Evolutionary conservation across 2,888 invertebrate species (phyloP).

Genomic region (Esperia sulphurella): DNA sequence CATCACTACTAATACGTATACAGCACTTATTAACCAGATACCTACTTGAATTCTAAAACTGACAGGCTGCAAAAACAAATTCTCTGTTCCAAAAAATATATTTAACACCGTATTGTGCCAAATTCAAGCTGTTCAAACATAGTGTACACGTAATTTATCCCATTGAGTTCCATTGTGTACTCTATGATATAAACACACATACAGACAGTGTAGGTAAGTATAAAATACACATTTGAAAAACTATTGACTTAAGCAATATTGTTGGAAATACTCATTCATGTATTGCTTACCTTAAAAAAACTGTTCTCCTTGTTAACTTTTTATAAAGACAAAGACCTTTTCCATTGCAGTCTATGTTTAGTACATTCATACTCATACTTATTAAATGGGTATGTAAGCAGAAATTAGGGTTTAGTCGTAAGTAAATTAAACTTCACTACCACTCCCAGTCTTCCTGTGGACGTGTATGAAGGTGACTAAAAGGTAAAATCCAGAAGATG

Average conservation of each 20-base stretch:
- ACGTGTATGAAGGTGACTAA: too few species aligned
- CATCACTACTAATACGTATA: too few species aligned
- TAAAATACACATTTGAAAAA: not conserved
- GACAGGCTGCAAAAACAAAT: too few species aligned
- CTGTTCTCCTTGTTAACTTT: not conserved
- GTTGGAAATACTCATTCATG: not conserved
- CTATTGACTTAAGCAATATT: not conserved
- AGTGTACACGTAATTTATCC: conserved; percentile 3
- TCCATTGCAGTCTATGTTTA: not conserved
- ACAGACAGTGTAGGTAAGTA: not conserved
- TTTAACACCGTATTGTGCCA: conserved; percentile 17
- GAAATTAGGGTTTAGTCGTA: too few species aligned
- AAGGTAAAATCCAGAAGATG: too few species aligned
- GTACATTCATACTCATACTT: too few species aligned
- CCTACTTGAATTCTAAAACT: too few species aligned
- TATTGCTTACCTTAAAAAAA: too few species aligned
- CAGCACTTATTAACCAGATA: too few species aligned
- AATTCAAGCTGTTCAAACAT: conserved; percentile 29
- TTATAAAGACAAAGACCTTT: not conserved
- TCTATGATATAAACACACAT: not conserved
- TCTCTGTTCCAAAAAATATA: not conserved
- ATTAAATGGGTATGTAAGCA: too few species aligned
- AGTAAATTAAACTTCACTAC: too few species aligned
- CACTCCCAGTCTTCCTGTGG: too few species aligned
- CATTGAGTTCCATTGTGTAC: not conserved